A percentile compares a stretch with the other conserved stretches of the same genome.
These are phyloP conservation scores for Listronotus bonariensis DNA, from an alignment of 1,140 invertebrate species.

Conservation along the genomic window DNA sequence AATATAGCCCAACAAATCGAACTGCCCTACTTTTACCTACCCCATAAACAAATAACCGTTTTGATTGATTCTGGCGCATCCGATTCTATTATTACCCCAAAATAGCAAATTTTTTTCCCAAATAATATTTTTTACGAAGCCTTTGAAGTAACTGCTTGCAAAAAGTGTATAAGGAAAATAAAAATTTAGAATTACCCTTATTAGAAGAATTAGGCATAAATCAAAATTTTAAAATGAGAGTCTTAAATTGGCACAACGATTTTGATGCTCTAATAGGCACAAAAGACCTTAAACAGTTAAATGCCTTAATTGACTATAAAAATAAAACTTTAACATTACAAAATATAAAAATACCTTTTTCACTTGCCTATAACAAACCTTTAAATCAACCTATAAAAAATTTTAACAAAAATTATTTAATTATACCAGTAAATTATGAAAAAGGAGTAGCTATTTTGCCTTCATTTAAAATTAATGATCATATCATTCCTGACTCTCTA, in stretches of 20 bases:
- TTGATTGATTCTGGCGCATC: neutral
- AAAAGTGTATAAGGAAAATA: neutral
- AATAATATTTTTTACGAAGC: conserved; percentile 6
- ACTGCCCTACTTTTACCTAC: conserved; percentile 13
- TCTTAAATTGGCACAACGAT: conserved; percentile 13
- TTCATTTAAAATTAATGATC: neutral
- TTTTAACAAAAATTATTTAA: no score
- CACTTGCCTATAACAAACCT: no score
- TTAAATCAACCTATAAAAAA: no score
- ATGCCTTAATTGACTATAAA: conserved; percentile 6
- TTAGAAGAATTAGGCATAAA: conserved; percentile 12
- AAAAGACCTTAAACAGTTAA: neutral
- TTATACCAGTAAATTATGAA: neutral
- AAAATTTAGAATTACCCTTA: conserved; percentile 1
- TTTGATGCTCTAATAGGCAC: conserved; percentile 11
- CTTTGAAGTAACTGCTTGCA: conserved; percentile 6
- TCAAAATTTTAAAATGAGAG: conserved; percentile 1
- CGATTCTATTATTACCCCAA: neutral
- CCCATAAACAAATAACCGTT: conserved; percentile 1
- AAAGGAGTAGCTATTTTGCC: neutral
- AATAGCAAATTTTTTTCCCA: neutral
- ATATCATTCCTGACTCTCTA: conserved; percentile 4
- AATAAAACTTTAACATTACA: conserved; percentile 4
- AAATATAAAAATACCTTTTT: neutral
- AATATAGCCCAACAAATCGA: conserved; percentile 13